These are phyloP conservation scores for Crossocerus cetratus DNA, from an alignment of 2,888 invertebrate genomes.

Conservation along the genomic window DNA sequence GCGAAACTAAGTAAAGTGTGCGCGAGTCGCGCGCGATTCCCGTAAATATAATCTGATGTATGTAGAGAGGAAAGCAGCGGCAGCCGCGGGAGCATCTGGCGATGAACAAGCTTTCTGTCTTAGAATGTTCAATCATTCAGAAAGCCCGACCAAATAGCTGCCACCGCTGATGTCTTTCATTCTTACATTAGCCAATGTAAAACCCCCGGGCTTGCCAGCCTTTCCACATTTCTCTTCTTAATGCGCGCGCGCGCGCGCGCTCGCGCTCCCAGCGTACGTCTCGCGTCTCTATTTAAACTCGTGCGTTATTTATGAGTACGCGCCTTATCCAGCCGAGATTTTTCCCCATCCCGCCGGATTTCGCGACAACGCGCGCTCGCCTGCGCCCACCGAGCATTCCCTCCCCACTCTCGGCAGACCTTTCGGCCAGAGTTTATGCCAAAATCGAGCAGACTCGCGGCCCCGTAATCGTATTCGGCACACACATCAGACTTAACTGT, in stretches of 20 bases:
- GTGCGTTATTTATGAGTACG: conserved; percentile 2
- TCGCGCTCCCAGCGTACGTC: no score
- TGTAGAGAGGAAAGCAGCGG: conserved; percentile 25
- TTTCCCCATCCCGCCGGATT: no score
- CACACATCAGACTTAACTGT: no score
- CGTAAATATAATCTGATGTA: conserved; percentile 65
- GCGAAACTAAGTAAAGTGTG: neutral
- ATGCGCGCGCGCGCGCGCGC: neutral
- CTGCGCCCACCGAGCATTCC: no score
- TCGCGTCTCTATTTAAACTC: conserved; percentile 7
- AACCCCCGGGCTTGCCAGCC: conserved; percentile 2
- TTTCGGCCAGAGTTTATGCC: neutral
- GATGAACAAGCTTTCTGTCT: conserved; percentile 72
- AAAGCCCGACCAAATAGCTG: conserved; percentile 55
- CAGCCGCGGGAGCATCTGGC: conserved; percentile 20
- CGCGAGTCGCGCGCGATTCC: conserved; percentile 31
- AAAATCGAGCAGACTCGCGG: neutral
- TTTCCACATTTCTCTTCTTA: conserved; percentile 16
- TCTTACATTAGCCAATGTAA: conserved; percentile 14
- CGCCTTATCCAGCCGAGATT: neutral
- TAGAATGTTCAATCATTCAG: conserved; percentile 71
- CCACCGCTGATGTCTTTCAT: conserved; percentile 33
- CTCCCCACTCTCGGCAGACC: neutral
- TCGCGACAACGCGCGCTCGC: no score
- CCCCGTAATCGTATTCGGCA: no score